Conservation (phyloP, 2,888 invertebrate genomes). For the Fragum whitleyi region DNA sequence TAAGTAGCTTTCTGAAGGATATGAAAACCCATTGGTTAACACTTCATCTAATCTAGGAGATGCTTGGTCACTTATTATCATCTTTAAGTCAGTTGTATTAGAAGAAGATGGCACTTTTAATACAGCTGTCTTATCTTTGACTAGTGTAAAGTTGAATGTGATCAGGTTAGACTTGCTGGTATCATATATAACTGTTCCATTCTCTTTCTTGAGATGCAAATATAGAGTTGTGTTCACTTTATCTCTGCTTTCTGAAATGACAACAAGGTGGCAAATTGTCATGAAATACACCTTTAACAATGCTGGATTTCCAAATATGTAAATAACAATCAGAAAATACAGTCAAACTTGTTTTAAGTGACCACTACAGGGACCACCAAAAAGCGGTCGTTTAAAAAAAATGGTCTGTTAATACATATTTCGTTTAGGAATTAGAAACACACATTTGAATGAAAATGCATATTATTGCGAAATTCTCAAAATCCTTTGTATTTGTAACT, state of each 20-base stretch:
- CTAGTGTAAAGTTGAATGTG: conserved; percentile 47
- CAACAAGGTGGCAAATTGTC: no score
- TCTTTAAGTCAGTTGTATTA: conserved; percentile 13
- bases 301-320: no score
- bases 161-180: conserved; percentile 32
- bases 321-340: background rate
- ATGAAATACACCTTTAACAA: no score
- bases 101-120: background rate
- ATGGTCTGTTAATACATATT: no score
- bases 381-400: no score
- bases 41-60: conserved; percentile 41
- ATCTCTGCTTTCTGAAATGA: conserved; percentile 36
- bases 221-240: conserved; percentile 27
- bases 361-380: no score
- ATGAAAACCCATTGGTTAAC: conserved; percentile 31
- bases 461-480: no score
- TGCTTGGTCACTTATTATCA: conserved; percentile 31
- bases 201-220: conserved; percentile 35
- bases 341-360: no score
- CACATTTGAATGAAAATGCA: no score
- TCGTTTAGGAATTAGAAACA: no score
- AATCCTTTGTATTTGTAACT: no score
- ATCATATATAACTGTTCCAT: conserved; percentile 34
- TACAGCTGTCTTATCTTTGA: conserved; percentile 28
- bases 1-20: conserved; percentile 36